Percentiles rank a stretch among this genome's conserved stretches.
These are phyloP conservation scores for Apogon talboti DNA, from an alignment of 2,797 vertebrate genomes.

Conservation along the genomic window DNA sequence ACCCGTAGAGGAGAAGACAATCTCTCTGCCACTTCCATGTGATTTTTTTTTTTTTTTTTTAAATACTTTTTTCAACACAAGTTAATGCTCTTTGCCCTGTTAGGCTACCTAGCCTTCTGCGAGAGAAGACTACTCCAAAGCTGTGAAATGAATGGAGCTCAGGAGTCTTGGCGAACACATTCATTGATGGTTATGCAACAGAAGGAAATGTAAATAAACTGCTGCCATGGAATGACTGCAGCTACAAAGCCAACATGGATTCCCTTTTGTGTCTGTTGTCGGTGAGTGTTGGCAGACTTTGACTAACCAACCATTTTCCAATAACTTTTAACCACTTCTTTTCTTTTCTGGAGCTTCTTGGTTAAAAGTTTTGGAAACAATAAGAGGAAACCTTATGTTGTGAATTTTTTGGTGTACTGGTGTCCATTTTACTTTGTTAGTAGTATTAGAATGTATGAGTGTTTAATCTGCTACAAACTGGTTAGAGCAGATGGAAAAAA, in stretches of 20 bases:
- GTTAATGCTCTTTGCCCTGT: neutral
- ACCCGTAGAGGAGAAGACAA: conserved; percentile 15
- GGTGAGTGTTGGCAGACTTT: conserved; percentile 8
- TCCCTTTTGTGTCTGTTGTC: conserved; percentile 16
- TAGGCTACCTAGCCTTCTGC: neutral
- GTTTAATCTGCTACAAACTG: too few relatives aligned
- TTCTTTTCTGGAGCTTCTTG: neutral
- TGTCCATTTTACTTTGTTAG: neutral
- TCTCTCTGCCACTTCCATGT: conserved; percentile 31
- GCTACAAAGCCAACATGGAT: conserved; percentile 60
- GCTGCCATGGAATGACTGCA: conserved; percentile 43
- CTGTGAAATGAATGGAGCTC: conserved; percentile 48
- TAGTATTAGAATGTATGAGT: too few relatives aligned
- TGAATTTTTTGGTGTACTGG: neutral
- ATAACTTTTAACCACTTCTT: neutral
- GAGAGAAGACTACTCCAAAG: conserved; percentile 32
- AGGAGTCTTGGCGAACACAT: conserved; percentile 4
- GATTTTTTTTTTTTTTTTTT: too few relatives aligned
- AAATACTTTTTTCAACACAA: neutral
- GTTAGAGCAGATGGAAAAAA: too few relatives aligned
- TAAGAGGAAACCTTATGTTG: neutral
- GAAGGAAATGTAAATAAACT: conserved; percentile 27
- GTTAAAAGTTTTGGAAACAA: neutral
- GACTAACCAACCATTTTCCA: neutral
- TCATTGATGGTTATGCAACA: conserved; percentile 16